These are phyloP conservation scores for Exocentrus adspersus DNA, from an alignment of 2,888 invertebrate genomes.

Conservation along the genomic window DNA sequence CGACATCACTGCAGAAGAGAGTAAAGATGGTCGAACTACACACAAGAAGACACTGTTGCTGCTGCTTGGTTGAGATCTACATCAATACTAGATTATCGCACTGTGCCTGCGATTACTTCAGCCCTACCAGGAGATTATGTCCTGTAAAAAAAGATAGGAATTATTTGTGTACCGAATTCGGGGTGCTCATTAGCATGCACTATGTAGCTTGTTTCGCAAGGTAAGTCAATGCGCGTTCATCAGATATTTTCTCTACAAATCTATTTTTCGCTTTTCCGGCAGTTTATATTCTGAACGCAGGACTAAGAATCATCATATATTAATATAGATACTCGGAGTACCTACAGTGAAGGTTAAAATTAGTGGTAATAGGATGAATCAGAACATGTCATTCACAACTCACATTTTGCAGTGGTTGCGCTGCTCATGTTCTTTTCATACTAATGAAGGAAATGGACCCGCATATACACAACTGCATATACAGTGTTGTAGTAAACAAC, in stretches of 20 bases:
- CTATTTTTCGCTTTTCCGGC: conserved; percentile 9
- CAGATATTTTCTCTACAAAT: conserved; percentile 2
- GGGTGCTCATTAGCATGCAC: conserved; percentile 13
- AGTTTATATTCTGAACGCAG: no score
- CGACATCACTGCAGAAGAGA: conserved; percentile 26
- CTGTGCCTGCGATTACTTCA: conserved; percentile 12
- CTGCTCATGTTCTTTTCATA: no score
- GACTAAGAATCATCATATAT: no score
- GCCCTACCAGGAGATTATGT: conserved; percentile 23
- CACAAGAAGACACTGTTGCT: conserved; percentile 2
- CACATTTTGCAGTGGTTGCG: no score
- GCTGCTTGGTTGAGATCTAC: conserved; percentile 22
- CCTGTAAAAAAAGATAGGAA: conserved; percentile 28
- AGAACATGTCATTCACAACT: no score
- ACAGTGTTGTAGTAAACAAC: no score
- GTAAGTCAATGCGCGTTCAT: conserved; percentile 12
- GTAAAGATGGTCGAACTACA: no score
- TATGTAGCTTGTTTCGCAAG: conserved; percentile 15
- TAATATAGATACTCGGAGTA: no score
- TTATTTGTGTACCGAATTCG: conserved; percentile 6
- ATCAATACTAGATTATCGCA: conserved; percentile 23
- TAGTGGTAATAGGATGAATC: no score
- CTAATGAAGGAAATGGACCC: no score
- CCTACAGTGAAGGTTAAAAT: no score
- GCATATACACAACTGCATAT: no score